Evolutionary conservation across 2,888 invertebrate species (phyloP).

Genomic region (Himalopsyche japonica): DNA sequence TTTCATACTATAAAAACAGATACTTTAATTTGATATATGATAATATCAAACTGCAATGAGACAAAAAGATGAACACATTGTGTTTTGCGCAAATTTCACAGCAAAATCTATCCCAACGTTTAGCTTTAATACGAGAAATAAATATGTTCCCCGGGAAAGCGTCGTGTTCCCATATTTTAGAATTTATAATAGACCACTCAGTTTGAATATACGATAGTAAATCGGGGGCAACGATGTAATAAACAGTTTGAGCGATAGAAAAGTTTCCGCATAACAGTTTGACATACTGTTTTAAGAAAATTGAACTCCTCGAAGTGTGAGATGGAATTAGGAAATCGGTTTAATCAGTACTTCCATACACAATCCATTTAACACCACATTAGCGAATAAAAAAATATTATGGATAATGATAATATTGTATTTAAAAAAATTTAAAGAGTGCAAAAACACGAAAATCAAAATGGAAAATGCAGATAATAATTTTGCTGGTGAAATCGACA

Average conservation of each 20-base stretch:
- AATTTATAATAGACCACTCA: background rate
- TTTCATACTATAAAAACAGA: no score
- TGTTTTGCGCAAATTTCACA: background rate
- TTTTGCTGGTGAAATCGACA: no score
- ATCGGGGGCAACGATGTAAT: background rate
- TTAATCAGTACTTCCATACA: no score
- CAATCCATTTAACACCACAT: no score
- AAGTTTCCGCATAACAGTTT: background rate
- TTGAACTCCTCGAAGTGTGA: background rate
- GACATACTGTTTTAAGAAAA: background rate
- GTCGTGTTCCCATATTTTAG: background rate
- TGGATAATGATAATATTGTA: no score
- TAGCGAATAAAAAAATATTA: no score
- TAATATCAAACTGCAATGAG: background rate
- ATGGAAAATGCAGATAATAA: no score
- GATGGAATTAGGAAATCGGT: no score
- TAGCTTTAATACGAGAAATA: background rate
- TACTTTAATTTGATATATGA: no score
- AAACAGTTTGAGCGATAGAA: background rate
- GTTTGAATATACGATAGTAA: background rate
- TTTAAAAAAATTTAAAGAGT: no score
- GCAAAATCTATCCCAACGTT: background rate
- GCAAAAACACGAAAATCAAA: no score
- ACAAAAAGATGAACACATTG: background rate
- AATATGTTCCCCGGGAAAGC: background rate